phyloP scores from a whole-genome alignment of 2,113 vertebrate species.

The Puffinus mauretanicus region DNA sequence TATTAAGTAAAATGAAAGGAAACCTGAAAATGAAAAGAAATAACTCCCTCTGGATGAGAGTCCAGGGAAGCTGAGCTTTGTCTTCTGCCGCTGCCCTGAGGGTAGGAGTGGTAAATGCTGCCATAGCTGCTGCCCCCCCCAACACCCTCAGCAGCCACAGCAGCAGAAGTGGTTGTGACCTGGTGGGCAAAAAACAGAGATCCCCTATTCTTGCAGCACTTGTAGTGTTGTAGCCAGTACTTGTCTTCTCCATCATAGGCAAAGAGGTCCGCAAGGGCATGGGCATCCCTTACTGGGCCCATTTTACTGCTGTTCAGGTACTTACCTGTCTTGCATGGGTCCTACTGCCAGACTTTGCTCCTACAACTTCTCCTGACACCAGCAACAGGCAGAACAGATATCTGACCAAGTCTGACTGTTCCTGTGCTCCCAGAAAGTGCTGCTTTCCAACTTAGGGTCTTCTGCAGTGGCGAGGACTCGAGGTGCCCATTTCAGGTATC shows the following conservation, averaged over 20 bases:
- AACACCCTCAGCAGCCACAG: background rate
- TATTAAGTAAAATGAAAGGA: background rate
- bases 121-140: background rate
- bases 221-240: background rate
- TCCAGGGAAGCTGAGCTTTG: background rate
- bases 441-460: background rate
- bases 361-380: background rate
- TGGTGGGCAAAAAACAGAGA: background rate
- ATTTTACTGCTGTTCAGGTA: background rate
- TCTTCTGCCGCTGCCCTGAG: background rate
- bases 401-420: background rate
- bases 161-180: background rate
- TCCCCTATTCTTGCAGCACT: background rate
- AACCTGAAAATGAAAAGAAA: background rate
- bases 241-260: background rate
- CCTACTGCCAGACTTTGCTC: background rate
- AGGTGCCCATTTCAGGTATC: background rate
- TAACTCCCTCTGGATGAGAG: background rate
- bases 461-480: background rate
- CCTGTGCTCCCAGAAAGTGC: background rate
- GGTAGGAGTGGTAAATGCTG: too few relatives aligned
- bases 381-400: background rate
- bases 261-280: background rate
- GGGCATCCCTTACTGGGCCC: background rate
- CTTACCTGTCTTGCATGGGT: background rate